Percentiles rank a stretch among this genome's conserved stretches.
These are phyloP conservation scores for Andricus grossulariae DNA, from an alignment of 1,140 invertebrate genomes.

Conservation along the genomic window DNA sequence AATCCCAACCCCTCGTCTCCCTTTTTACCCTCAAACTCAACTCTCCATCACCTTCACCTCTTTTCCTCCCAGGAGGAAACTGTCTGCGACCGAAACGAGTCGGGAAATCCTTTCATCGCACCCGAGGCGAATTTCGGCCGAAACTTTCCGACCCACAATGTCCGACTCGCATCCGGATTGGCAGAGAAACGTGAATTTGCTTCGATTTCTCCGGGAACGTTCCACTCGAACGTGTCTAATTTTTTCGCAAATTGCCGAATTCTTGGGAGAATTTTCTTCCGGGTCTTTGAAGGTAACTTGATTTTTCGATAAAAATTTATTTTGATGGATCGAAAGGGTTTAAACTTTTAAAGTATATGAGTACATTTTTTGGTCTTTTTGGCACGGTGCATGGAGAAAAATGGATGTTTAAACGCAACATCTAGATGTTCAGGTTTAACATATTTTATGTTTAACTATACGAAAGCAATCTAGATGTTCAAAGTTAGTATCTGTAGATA, in stretches of 20 bases:
- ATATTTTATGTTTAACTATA: too few relatives aligned
- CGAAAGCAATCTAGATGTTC: too few relatives aligned
- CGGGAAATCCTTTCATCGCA: conserved; percentile 26
- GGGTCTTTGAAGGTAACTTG: too few relatives aligned
- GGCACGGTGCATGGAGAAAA: too few relatives aligned
- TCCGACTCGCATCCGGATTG: conserved; percentile 18
- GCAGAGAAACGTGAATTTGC: not conserved
- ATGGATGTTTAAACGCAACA: too few relatives aligned
- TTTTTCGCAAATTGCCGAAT: not conserved
- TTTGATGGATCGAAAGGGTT: too few relatives aligned
- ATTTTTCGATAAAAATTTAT: too few relatives aligned
- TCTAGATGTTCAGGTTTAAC: too few relatives aligned
- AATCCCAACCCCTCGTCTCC: not conserved
- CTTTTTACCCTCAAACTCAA: conserved; percentile 4
- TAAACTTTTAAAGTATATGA: too few relatives aligned
- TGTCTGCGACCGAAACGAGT: conserved; percentile 21
- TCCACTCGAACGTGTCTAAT: conserved; percentile 6
- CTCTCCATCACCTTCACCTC: conserved; percentile 21
- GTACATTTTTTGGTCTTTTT: too few relatives aligned
- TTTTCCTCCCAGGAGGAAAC: not conserved
- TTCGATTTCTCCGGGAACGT: not conserved
- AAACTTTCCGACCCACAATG: conserved; percentile 3
- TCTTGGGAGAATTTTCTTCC: too few relatives aligned
- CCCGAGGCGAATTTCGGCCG: conserved; percentile 17
- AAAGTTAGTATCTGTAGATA: too few relatives aligned